A percentile compares a stretch with the other conserved stretches of the same genome.
Conservation (phyloP, 2,113 vertebrate species). For the Thalassarche chlororhynchos region DNA sequence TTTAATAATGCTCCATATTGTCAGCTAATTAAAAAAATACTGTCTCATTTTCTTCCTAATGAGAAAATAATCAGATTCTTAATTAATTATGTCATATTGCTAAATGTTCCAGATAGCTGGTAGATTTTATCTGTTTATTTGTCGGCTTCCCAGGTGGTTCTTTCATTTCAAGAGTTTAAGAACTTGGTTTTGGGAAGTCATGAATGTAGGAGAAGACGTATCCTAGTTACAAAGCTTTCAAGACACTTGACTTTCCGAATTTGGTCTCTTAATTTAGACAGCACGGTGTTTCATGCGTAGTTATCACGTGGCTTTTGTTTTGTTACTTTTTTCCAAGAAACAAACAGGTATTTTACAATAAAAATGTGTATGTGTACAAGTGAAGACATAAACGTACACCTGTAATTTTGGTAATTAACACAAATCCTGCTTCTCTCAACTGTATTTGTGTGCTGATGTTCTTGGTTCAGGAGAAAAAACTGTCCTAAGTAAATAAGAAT, state of each 20-base stretch:
- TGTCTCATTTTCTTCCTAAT: not conserved
- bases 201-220: not conserved
- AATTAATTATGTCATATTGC: not conserved
- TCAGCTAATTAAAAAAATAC: not conserved
- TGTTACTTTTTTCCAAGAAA: not conserved
- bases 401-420: not conserved
- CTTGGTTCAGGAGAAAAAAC: not conserved
- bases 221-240: not conserved
- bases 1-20: not conserved
- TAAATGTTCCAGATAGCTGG: not conserved
- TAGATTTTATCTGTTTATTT: not conserved
- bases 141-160: not conserved
- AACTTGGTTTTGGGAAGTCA: not conserved
- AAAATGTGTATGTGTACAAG: rapidly evolving
- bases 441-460: not conserved
- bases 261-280: not conserved
- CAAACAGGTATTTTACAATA: not conserved
- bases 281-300: rapidly evolving
- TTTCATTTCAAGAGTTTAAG: not conserved
- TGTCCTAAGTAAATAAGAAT: not conserved
- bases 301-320: not conserved
- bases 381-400: not conserved
- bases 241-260: not conserved
- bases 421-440: not conserved
- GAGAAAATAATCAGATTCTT: not conserved